Evolutionary conservation across 2,888 invertebrate genomes (phyloP), one percentile per base, ranked within the genome.

Genomic region (Dasypogon diadema): DNA sequence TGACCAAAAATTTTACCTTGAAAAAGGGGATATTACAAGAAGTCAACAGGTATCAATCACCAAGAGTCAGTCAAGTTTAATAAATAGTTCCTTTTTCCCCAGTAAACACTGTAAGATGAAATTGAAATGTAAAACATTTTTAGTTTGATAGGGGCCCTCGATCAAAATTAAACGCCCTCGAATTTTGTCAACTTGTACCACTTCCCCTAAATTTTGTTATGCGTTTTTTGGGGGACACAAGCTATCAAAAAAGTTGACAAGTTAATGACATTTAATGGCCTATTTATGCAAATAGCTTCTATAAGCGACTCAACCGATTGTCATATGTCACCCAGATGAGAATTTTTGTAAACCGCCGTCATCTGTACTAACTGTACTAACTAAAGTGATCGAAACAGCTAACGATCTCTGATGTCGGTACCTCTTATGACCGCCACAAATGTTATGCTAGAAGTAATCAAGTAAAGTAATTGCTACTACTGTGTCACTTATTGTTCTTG

Each of bases 181-280:
- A 37, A 18, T 37, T 65, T 65, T 16, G 14, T 22, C 5, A 65
- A 14, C n/a, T 65, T 65, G n/a, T n/a, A 26, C 14, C 8, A 24
- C 12, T 26, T 46, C 65, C 65, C 65, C 46, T 48, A 37, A 37
- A 46, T 65, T 65, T 65, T 48, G 16, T 65, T 37, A 24, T 12
- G 16, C n/a, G 24, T 24, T 65, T 65, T 42, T 42, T 46, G 46
- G 65, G 46, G 46, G 46, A 22, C 48, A 65, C 48, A 5, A 65
- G 48, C 48, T 3, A 65, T 48, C 42, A 42, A 54, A 30, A 54
- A 54, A 18, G 30, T 51, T 54, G 70, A 54, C 54, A 51, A 54
- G 70, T 70, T 70, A 70, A 70, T 70, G 70, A 34, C 70, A 54
- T 70, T 70, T 70, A 70, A 70, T 70, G 54, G 70, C 18, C 34